Percentiles rank a stretch among this genome's conserved stretches.
Conservation (phyloP, 2,888 invertebrate species). For the Mechanitis mazaeus region DNA sequence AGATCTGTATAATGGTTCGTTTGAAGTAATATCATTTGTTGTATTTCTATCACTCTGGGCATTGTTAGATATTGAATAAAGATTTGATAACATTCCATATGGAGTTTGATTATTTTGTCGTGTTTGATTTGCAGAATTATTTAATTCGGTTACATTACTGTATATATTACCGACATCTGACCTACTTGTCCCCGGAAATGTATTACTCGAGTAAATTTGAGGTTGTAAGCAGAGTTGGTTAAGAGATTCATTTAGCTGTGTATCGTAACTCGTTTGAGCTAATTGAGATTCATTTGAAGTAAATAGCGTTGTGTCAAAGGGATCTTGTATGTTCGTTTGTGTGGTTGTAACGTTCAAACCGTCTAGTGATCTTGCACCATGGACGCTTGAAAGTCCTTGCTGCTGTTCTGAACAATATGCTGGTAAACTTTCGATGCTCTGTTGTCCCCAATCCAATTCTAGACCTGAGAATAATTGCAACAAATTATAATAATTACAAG, state of each 20-base stretch:
- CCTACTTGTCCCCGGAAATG: slow-evolving; percentile 35
- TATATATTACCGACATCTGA: slow-evolving; percentile 36
- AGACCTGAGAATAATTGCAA: slow-evolving; percentile 41
- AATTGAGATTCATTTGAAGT: slow-evolving; percentile 41
- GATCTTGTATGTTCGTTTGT: slow-evolving; percentile 41
- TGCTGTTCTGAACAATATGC: slow-evolving; percentile 42
- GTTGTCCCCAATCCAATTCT: slow-evolving; percentile 58
- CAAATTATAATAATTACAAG: not conserved
- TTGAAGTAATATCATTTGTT: slow-evolving; percentile 10
- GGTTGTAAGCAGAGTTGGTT: slow-evolving; percentile 45
- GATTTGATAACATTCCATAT: slow-evolving; percentile 42
- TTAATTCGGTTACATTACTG: slow-evolving; percentile 48
- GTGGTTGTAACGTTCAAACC: slow-evolving; percentile 40
- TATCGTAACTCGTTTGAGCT: slow-evolving; percentile 38
- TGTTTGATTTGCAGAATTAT: slow-evolving; percentile 36
- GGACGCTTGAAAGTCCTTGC: slow-evolving; percentile 45
- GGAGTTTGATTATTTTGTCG: slow-evolving; percentile 9
- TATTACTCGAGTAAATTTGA: slow-evolving; percentile 46
- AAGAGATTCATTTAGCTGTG: slow-evolving; percentile 35
- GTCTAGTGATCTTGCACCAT: slow-evolving; percentile 65
- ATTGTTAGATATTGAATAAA: slow-evolving; percentile 43
- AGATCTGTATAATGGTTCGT: slow-evolving; percentile 31
- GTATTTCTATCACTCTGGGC: slow-evolving; percentile 43
- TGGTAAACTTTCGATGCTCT: slow-evolving; percentile 62
- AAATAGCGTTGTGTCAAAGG: slow-evolving; percentile 63